Percentiles rank a stretch among this genome's conserved stretches.
These are phyloP conservation scores for Crematogaster levior DNA, from an alignment of 2,888 invertebrate species.

Conservation along the genomic window DNA sequence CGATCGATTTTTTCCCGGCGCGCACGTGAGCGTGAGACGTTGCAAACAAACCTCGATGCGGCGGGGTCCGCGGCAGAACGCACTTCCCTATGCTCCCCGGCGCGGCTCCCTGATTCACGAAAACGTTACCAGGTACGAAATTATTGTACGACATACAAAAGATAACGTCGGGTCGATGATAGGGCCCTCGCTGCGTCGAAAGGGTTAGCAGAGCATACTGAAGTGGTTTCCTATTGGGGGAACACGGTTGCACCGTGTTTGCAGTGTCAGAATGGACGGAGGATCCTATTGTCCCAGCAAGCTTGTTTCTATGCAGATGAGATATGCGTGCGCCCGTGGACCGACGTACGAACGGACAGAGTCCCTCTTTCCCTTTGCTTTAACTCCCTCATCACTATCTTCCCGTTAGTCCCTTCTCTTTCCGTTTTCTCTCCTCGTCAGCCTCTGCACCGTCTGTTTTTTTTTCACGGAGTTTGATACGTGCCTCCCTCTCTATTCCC, in stretches of 20 bases:
- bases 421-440: slow-evolving; percentile 17
- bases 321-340: slow-evolving; percentile 76
- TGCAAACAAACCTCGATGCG: slow-evolving; percentile 40
- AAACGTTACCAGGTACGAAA: slow-evolving; percentile 74
- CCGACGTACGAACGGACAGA: slow-evolving; percentile 70
- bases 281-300: slow-evolving; percentile 82
- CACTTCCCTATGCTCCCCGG: slow-evolving; percentile 42
- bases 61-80: neutral
- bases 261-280: slow-evolving; percentile 82
- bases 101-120: slow-evolving; percentile 50
- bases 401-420: slow-evolving; percentile 32
- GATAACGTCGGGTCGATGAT: slow-evolving; percentile 75
- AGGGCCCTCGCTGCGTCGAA: slow-evolving; percentile 74
- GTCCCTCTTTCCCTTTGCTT: slow-evolving; percentile 71
- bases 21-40: slow-evolving; percentile 42
- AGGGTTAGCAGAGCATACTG: slow-evolving; percentile 81
- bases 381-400: slow-evolving; percentile 52
- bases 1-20: slow-evolving; percentile 59
- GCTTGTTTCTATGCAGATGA: slow-evolving; percentile 85
- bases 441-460: neutral
- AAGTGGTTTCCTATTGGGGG: slow-evolving; percentile 79
- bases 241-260: slow-evolving; percentile 82
- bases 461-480: slow-evolving; percentile 21
- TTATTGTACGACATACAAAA: slow-evolving; percentile 75
- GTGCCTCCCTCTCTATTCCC: neutral